Base-by-base conservation (phyloP, 2,888 invertebrate genomes). In the Norana najaformis region DNA sequence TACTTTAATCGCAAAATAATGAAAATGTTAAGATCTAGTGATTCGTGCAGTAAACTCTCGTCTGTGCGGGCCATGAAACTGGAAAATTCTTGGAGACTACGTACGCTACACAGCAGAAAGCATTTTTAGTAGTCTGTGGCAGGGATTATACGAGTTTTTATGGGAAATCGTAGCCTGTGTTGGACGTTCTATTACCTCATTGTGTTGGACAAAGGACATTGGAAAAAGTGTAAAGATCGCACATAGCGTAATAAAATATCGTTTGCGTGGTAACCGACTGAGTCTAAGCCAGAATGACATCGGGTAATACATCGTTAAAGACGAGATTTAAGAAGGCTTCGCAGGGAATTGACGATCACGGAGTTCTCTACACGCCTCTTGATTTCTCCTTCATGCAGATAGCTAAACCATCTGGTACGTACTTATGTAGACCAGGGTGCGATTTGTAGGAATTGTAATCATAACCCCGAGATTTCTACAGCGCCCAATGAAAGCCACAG, bases 281-380 rank as follows among this genome's bases (percentile, higher is more conserved):
- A n/a, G 69, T 1, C 14, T 69, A 30, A 11, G 6, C n/a, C 69
- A 16, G n/a, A 69, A n/a, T 69, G 69, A n/a, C 69, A 69, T 69
- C 69, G 16, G 69, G 30, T 8, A 8, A 30, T n/a, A n/a, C 69
- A 69, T 30, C 69, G 30, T n/a, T 69, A n/a, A 69, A 69, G 69
- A 30, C n/a, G n/a, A 69, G 69, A n/a, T 8, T 69, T 69, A n/a
- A 69, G n/a, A 69, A 6, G 69, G 69, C n/a, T n/a, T n/a, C 69
- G 30, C 69, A 16, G 30, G 69, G 69, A 69, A 69, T 69, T n/a
- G 69, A 69, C 69, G 69, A 69, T n/a, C 69, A 69, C 69, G n/a
- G n/a, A 69, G n/a, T 69, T 69, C 69, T 69, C 69, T 69, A 69
- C 69, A 69, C n/a, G n/a, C 69, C 69, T 69, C 69, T 69, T n/a